phyloP scores from a whole-genome alignment of 1,140 invertebrate species.

The Listronotus oregonensis region DNA sequence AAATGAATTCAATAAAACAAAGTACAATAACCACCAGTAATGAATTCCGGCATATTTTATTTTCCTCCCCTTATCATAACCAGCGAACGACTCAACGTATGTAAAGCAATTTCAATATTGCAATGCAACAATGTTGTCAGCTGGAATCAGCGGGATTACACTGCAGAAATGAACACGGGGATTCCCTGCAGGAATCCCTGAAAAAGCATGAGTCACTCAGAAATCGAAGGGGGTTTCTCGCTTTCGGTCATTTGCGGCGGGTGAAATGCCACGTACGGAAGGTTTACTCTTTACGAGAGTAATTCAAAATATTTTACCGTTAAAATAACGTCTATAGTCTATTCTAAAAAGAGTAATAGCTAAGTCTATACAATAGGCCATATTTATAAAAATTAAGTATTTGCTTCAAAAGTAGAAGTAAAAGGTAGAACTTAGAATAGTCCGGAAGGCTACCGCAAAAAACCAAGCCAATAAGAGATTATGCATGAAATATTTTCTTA shows the following conservation, averaged over 20 bases:
- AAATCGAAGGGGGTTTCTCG: constrained; percentile 33
- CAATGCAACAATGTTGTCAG: constrained; percentile 13
- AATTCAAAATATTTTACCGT: neutral
- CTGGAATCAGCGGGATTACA: constrained; percentile 15
- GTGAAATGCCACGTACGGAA: neutral
- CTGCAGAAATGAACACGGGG: constrained; percentile 13
- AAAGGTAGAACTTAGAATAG: too few relatives aligned
- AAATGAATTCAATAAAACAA: too few relatives aligned
- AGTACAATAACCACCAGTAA: too few relatives aligned
- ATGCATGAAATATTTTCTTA: too few relatives aligned
- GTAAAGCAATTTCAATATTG: constrained; percentile 27
- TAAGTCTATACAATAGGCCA: too few relatives aligned
- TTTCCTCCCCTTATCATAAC: constrained; percentile 3
- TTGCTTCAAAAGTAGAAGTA: too few relatives aligned
- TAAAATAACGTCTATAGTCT: neutral
- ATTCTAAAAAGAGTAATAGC: neutral
- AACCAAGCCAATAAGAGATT: too few relatives aligned
- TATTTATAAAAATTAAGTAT: too few relatives aligned
- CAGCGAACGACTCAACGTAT: neutral
- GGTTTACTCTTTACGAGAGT: neutral
- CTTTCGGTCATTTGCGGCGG: constrained; percentile 19
- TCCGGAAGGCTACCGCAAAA: too few relatives aligned
- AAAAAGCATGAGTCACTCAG: constrained; percentile 33
- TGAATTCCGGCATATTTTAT: too few relatives aligned
- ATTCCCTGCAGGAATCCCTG: constrained; percentile 30